Evolutionary conservation across 2,797 vertebrate genomes (phyloP).

Genomic region (Agapornis canus): DNA sequence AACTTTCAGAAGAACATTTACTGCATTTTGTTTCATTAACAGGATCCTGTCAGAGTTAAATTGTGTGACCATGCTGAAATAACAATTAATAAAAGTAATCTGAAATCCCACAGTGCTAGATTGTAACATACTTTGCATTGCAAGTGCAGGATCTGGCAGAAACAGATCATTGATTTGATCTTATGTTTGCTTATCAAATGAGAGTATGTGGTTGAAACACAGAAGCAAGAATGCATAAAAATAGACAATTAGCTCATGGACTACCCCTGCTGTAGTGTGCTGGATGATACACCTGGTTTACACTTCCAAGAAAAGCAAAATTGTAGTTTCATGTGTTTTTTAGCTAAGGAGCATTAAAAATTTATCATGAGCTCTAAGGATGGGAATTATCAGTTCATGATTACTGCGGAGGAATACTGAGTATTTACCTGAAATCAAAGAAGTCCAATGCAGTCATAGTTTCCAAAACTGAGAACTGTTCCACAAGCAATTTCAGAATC

Average conservation of each 20-base stretch:
- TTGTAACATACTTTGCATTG: neutral
- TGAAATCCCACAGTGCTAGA: neutral
- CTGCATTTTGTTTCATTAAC: neutral
- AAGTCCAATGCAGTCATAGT: conserved; percentile 98
- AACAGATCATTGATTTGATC: neutral
- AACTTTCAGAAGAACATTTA: neutral
- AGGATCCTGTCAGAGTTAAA: neutral
- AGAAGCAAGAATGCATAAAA: neutral
- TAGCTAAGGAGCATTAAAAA: neutral
- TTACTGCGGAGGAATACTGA: neutral
- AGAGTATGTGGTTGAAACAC: neutral
- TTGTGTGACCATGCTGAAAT: neutral
- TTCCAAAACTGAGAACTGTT: conserved; percentile 93
- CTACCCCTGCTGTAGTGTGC: neutral
- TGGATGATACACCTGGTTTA: neutral
- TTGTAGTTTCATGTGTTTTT: neutral
- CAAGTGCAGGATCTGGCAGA: neutral
- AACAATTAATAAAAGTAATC: neutral
- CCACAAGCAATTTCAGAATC: conserved; percentile 89
- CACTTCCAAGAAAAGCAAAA: neutral
- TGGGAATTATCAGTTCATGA: neutral
- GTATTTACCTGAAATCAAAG: conserved; percentile 91
- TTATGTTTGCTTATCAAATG: neutral
- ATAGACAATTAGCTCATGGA: neutral
- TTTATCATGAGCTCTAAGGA: neutral